Base-by-base conservation (phyloP, 2,888 invertebrate genomes). In the Abscondita cerata region DNA sequence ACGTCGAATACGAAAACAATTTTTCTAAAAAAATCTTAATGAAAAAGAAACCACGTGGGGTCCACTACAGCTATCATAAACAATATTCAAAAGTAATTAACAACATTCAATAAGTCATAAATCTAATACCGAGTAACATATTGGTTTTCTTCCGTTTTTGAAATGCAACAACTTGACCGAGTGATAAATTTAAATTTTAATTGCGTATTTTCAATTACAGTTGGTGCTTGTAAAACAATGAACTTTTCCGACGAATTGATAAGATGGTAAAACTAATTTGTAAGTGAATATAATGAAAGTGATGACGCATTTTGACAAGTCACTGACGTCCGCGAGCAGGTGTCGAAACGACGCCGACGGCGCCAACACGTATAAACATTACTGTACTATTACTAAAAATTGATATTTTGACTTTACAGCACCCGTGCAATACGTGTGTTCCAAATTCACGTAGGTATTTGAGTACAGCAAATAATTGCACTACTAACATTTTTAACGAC, bases 261-360 rank as follows among this genome's bases (percentile, higher is more conserved):
- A 25, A 25, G 6, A 25, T 25, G 2, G 2, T 25, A 6, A 25
- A 25, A 25, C 6, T 25, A 6, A 4, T 25, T 25, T 6, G 2
- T 25, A 48, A 40, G 19, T 25, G 16, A n/a, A n/a, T 51, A 40
- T 40, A 52, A 61, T 55, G 44, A 53, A 55, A 46, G 62, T 54
- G 58, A 50, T 50, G 52, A 58, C 48, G 59, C 44, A 53, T 52
- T 55, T 59, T 68, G 70, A 68, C 69, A 64, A 62, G 55, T 57
- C 38, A 64, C 56, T 72, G 72, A 72, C 68, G 68, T 59, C 65
- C 59, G 59, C 56, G 50, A 64, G 64, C 72, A 72, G 72, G 72
- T 72, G 72, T 70, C 64, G 70, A 72, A 70, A 68, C 65, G 69
- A 68, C 70, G 70, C 68, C 63, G 53, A 63, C 67, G 72, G 70